Conservation (phyloP, 2,113 vertebrate species). For the Grallaria varia region DNA sequence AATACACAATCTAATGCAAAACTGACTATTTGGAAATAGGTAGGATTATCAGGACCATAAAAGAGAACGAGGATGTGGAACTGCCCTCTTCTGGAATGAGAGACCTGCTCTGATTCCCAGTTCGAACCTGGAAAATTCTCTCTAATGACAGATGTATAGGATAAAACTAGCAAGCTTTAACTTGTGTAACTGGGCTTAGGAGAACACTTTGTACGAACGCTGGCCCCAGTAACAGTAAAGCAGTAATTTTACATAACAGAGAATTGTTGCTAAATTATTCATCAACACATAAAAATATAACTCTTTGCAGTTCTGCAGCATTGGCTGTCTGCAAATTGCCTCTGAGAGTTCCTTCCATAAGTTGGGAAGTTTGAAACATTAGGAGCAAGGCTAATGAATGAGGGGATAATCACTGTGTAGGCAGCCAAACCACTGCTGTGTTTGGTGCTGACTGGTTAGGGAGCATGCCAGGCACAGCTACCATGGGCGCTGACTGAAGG, state of each 20-base stretch:
- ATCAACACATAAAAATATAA: slow-evolving; percentile 16
- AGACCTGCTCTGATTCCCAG: not conserved
- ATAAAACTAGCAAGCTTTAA: slow-evolving; percentile 44
- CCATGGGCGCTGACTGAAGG: not conserved
- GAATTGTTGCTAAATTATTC: slow-evolving; percentile 53
- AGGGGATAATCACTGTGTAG: not conserved
- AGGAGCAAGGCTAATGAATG: not conserved
- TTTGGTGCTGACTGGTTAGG: not conserved
- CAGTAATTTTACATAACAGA: slow-evolving; percentile 11
- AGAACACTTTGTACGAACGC: not conserved
- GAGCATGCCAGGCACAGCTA: not conserved
- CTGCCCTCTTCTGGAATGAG: not conserved
- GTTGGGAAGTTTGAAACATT: not conserved
- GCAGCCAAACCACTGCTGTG: not conserved
- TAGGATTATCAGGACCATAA: not conserved
- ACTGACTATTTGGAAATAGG: not conserved
- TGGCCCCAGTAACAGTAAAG: slow-evolving; percentile 11
- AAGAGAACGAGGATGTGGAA: not conserved
- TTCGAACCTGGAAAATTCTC: slow-evolving; percentile 7
- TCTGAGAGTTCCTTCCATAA: not conserved
- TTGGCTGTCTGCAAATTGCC: not conserved
- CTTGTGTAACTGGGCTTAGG: not conserved
- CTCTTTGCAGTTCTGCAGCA: not conserved
- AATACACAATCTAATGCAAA: not conserved
- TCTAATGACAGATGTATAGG: not conserved